phyloP scores from a whole-genome alignment of 2,113 vertebrate genomes.

The Sarotherodon lohbergeri region DNA sequence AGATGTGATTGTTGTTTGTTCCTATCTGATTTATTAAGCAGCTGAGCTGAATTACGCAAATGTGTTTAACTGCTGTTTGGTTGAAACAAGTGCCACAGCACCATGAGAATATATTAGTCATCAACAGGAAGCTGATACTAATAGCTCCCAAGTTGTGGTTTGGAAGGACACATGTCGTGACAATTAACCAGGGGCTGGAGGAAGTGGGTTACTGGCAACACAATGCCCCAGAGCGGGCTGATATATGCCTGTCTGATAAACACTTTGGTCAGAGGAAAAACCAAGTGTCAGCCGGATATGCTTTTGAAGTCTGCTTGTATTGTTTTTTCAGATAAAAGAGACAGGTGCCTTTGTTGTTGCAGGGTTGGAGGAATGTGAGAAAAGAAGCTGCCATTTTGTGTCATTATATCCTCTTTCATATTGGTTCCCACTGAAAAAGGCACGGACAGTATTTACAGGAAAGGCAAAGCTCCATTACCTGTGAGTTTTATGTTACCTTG shows the following conservation, averaged over 20 bases:
- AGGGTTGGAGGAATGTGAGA: constrained; percentile 28
- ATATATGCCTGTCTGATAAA: constrained; percentile 58
- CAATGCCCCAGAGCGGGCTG: constrained; percentile 50
- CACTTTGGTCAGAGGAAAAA: constrained; percentile 54
- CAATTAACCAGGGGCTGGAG: constrained; percentile 44
- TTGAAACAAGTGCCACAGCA: background rate
- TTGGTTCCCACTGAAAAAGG: constrained; percentile 43
- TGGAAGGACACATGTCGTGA: constrained; percentile 51
- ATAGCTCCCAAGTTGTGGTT: constrained; percentile 40
- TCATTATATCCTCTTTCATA: constrained; percentile 57
- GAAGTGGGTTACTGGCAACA: constrained; percentile 54
- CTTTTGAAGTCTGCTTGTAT: constrained; percentile 65
- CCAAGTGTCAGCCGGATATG: constrained; percentile 54
- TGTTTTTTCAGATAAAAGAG: constrained; percentile 68
- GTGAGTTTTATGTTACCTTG: constrained; percentile 56
- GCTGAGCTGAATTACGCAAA: background rate
- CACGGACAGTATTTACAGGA: constrained; percentile 57
- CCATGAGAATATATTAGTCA: constrained; percentile 8
- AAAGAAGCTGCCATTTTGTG: constrained; percentile 48
- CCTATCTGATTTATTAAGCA: background rate
- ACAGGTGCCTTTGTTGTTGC: constrained; percentile 58
- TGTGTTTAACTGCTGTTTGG: background rate
- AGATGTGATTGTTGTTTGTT: background rate
- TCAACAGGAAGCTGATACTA: constrained; percentile 42
- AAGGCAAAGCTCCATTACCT: constrained; percentile 52